These are phyloP conservation scores for Pediacus dermestoides DNA, from an alignment of 2,888 invertebrate genomes.

Conservation along the genomic window DNA sequence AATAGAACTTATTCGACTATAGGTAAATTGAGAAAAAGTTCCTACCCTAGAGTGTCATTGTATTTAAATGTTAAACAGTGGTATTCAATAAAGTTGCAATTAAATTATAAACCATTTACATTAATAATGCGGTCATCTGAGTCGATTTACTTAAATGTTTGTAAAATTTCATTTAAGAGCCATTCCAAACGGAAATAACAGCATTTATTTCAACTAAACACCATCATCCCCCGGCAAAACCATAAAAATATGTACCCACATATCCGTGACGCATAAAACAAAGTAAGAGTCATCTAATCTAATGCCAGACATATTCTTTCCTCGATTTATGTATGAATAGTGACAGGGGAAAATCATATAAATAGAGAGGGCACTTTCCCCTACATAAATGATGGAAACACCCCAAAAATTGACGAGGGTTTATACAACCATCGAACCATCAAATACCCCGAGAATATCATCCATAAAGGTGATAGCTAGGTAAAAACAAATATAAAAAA, in stretches of 20 bases:
- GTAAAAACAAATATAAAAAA: neutral
- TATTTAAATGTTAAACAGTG: no score
- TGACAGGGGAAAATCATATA: conserved; percentile 25
- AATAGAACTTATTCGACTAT: no score
- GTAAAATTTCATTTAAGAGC: no score
- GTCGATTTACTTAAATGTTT: no score
- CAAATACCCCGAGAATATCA: no score
- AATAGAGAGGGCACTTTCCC: conserved; percentile 20
- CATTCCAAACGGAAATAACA: no score
- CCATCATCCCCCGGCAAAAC: neutral
- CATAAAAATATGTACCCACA: conserved; percentile 29
- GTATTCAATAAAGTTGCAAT: no score
- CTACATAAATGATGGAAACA: conserved; percentile 21
- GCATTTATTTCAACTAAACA: no score
- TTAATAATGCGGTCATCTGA: no score
- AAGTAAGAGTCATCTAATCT: conserved; percentile 27
- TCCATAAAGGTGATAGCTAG: neutral
- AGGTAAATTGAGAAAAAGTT: no score
- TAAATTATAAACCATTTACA: no score
- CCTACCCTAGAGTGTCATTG: no score
- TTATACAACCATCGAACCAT: conserved; percentile 8
- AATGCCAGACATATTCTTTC: conserved; percentile 25
- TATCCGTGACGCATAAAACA: conserved; percentile 29
- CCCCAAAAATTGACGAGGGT: conserved; percentile 20
- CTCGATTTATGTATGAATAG: conserved; percentile 17